Evolutionary conservation across 2,113 vertebrate genomes (phyloP).

Genomic region (Phalacrocorax carbo): DNA sequence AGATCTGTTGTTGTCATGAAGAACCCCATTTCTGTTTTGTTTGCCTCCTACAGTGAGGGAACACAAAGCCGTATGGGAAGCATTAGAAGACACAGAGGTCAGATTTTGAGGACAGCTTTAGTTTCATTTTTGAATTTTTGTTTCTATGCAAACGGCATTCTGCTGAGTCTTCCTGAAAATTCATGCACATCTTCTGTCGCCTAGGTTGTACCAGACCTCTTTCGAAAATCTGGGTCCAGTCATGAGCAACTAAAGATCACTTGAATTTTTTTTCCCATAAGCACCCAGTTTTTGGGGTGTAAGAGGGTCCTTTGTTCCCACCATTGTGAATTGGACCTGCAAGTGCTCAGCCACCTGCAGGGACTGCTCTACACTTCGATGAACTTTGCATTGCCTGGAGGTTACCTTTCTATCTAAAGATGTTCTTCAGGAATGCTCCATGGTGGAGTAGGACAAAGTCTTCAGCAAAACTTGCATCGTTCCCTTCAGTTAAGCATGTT

Average conservation of each 20-base stretch:
- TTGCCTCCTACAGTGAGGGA: neutral
- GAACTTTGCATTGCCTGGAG: neutral
- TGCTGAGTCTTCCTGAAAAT: neutral
- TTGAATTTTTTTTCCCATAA: neutral
- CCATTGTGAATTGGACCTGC: neutral
- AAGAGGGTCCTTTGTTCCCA: neutral
- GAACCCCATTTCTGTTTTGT: neutral
- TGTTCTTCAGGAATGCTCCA: neutral
- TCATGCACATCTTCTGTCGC: neutral
- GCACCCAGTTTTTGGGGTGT: neutral
- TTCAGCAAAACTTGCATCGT: neutral
- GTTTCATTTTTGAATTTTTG: neutral
- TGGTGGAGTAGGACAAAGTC: neutral
- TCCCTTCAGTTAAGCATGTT: neutral
- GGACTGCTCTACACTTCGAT: neutral
- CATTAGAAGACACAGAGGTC: slow-evolving; percentile 3
- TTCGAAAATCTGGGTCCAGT: neutral
- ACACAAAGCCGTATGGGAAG: neutral
- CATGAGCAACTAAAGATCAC: neutral
- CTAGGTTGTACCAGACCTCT: neutral
- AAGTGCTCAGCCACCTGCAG: neutral
- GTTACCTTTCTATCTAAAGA: neutral
- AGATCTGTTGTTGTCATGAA: neutral
- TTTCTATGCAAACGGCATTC: neutral
- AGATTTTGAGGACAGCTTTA: neutral